Evolutionary conservation across 1,140 invertebrate species (phyloP), one percentile per base, ranked within the genome.

Genomic region (Oedothorax gibbosus): DNA sequence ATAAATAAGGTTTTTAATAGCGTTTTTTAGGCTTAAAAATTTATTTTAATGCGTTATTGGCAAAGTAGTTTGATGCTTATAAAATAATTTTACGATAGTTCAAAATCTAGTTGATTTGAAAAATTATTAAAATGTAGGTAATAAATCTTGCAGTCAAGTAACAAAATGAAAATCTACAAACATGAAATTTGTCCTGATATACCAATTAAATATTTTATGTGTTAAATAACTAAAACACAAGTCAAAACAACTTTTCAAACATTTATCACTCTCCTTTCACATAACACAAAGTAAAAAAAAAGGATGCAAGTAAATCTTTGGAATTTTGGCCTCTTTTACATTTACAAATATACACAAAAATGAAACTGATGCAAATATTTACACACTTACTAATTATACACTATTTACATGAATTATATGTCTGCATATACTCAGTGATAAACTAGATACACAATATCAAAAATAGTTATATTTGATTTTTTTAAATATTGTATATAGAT

Each of bases 261-360:
- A 71, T 9, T 71, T 71, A 71, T 71, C 69, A 71, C 69, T 71
- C 15, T 71, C 69, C 69, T 18, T 71, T 71, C 49, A 71, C n/a
- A 71, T 53, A 71, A 71, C 69, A 71, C 50, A 53, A 53, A 71
- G 50, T 21, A 53, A 12, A 7, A 11, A n/a, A 57, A 20, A 81
- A 66, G 15, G 66, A 81, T 66, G 66, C 35, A 81, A 56, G 77
- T 65, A 79, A 81, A 81, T 81, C 78, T 81, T 81, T 81, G 78
- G 78, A 81, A 81, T 71, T 81, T 81, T 81, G 78, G 78, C 78
- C 53, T 81, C 78, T 81, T 21, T 65, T 79, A 18, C 21, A 69
- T 81, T 71, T 71, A 81, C 66, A 81, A 71, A 81, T 69, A 71
- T 60, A 71, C 66, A 62, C 12, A 51, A 18, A 18, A 57, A 18